Percentiles rank a stretch among this genome's conserved stretches.
Evolutionary conservation across 2,888 invertebrate species (phyloP).

Genomic region (Drosophila setosimentum): DNA sequence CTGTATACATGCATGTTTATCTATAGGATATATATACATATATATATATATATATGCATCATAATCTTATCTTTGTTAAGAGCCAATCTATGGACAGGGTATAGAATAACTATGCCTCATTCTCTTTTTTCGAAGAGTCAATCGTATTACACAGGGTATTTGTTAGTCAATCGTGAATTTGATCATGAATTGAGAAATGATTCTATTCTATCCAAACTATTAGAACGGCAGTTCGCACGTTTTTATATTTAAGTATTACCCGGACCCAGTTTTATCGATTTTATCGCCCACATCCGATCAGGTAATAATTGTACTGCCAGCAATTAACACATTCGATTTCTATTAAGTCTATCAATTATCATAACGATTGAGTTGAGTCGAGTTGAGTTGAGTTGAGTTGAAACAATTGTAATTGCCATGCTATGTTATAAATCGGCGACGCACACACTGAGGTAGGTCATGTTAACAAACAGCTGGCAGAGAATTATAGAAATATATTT

Average conservation of each 20-base stretch:
- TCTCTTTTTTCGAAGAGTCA: background rate
- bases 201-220: constrained; percentile 43
- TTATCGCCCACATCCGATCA: constrained; percentile 73
- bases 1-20: background rate
- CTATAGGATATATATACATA: background rate
- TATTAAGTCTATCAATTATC: constrained; percentile 75
- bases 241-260: constrained; percentile 24
- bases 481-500: constrained; percentile 1
- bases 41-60: background rate
- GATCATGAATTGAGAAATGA: constrained; percentile 1
- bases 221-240: constrained; percentile 42
- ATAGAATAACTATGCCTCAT: background rate
- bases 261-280: constrained; percentile 29
- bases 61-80: background rate
- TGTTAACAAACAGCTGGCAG: constrained; percentile 59
- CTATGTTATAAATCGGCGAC: constrained; percentile 62
- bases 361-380: constrained; percentile 38
- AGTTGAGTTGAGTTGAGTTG: constrained; percentile 15
- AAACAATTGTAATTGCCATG: constrained; percentile 62
- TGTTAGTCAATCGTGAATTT: background rate
- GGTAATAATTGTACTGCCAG: constrained; percentile 35
- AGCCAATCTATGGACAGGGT: background rate
- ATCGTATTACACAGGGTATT: constrained; percentile 4
- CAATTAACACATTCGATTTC: constrained; percentile 78
- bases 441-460: constrained; percentile 77